Base-by-base conservation (phyloP, 1,140 invertebrate species). In the Chlorops oryzae region DNA sequence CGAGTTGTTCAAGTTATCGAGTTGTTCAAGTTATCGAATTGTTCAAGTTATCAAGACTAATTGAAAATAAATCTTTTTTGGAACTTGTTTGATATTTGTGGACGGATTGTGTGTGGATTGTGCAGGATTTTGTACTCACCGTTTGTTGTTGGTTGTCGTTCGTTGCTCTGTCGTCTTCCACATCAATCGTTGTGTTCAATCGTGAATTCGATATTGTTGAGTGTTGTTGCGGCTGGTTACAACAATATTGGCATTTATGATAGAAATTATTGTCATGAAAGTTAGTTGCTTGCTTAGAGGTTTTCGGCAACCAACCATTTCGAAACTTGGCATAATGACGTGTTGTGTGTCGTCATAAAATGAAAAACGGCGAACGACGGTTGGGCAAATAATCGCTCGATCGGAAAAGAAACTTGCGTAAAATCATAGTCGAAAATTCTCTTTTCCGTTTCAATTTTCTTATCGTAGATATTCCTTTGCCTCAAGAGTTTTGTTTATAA, bases 391-490 rank as follows among this genome's bases (percentile, higher is more conserved):
- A 39, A 17, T 47, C 46, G 42, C 51, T 52, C 24, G 51, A 52
- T 15, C 51, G 51, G 38, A 52, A 52, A 24, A 52, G 24, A 37
- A 52, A 52, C 37, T 52, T 52, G 40, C 51, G 35, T 15, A 52
- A 47, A 32, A 52, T 35, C 51, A 52, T 52, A 41, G 13, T 45
- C 28, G 13, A 10, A 15, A 25, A 25, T 25, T 35, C 13, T 35
- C 18, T 35, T 35, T 35, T 15, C 10, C 18, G n/a, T 9, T 35
- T 3, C 10, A 15, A 15, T 9, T 32, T 32, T 32, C 7, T 32
- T 9, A 9, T 32, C 28, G n/a, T 9, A 32, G 7, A 32, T 9
- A 9, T 35, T 35, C 18, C n/a, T n/a, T n/a, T n/a, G n/a, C n/a
- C n/a, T n/a, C n/a, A n/a, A n/a, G n/a, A n/a, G n/a, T n/a, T n/a